A percentile compares a stretch with the other conserved stretches of the same genome.
These are phyloP conservation scores for Apocheima hispidaria DNA, from an alignment of 2,888 invertebrate genomes.

Conservation along the genomic window DNA sequence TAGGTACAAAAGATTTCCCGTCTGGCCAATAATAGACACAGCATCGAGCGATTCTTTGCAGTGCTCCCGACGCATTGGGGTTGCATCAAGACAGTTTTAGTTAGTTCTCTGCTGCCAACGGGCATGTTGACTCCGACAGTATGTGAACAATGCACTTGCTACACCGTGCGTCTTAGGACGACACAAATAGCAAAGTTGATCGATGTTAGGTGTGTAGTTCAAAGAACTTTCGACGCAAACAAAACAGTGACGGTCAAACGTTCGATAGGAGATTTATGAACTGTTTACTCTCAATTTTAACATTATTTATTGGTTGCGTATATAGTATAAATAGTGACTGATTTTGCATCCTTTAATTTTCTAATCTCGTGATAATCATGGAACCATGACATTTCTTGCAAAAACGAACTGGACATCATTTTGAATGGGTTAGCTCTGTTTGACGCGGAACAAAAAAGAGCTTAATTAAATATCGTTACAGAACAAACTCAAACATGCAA, in stretches of 20 bases:
- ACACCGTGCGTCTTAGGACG: slow-evolving; percentile 58
- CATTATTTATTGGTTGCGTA: background rate
- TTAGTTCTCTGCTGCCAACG: slow-evolving; percentile 73
- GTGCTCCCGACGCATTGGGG: slow-evolving; percentile 69
- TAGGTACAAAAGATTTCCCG: slow-evolving; percentile 79
- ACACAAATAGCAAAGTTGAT: slow-evolving; percentile 71
- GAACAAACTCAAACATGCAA: background rate
- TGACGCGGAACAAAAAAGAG: too few relatives aligned
- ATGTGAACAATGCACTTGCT: slow-evolving; percentile 79
- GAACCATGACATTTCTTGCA: background rate
- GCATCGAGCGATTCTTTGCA: slow-evolving; percentile 73
- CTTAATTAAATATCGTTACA: background rate
- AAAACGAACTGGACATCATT: background rate
- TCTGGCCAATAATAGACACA: slow-evolving; percentile 79
- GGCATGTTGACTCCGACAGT: slow-evolving; percentile 74
- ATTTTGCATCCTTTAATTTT: slow-evolving; percentile 2
- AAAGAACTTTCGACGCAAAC: slow-evolving; percentile 58
- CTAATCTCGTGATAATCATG: background rate
- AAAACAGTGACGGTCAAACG: slow-evolving; percentile 47
- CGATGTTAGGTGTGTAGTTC: slow-evolving; percentile 65
- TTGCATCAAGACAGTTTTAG: slow-evolving; percentile 75
- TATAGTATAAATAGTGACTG: too few relatives aligned
- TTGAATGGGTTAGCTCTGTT: background rate
- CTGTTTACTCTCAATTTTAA: slow-evolving; percentile 38
- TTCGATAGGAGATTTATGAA: slow-evolving; percentile 44